These are phyloP conservation scores for Hippocampus kuda DNA, from an alignment of 2,797 vertebrate species.

Conservation along the genomic window DNA sequence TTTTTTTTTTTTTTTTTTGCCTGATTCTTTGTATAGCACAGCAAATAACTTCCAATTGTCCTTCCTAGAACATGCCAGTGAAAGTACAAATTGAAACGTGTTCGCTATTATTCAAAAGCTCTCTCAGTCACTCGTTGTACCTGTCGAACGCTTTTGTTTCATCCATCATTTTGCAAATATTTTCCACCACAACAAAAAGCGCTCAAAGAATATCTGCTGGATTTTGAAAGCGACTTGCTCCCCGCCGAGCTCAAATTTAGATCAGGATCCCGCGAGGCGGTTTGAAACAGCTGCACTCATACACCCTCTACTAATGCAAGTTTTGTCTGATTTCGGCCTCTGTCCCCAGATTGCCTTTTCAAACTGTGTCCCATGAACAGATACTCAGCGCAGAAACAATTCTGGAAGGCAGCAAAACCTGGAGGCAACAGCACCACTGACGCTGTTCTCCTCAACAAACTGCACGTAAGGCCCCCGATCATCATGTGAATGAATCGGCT, in stretches of 20 bases:
- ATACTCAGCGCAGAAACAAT: conserved; percentile 97
- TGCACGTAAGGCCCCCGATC: conserved; percentile 70
- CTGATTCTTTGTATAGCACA: background rate
- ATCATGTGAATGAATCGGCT: background rate
- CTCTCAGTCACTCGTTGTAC: too few relatives aligned
- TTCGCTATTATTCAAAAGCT: too few relatives aligned
- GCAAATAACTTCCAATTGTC: background rate
- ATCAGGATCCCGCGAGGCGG: background rate
- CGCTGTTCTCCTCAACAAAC: conserved; percentile 85
- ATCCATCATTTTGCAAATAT: too few relatives aligned
- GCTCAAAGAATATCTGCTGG: too few relatives aligned
- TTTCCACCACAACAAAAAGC: too few relatives aligned
- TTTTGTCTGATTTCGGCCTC: conserved; percentile 13
- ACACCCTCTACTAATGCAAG: background rate
- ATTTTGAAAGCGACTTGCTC: too few relatives aligned
- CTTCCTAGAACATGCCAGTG: background rate
- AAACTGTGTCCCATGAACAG: conserved; percentile 97
- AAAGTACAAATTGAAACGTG: too few relatives aligned
- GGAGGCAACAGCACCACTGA: conserved; percentile 94
- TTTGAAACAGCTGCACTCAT: background rate
- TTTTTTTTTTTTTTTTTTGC: background rate
- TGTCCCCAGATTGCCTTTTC: conserved; percentile 84
- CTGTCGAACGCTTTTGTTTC: too few relatives aligned
- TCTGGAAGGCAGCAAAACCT: conserved; percentile 97
- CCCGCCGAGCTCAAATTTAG: too few relatives aligned